Evolutionary conservation across 1,140 invertebrate species (phyloP).

Genomic region (Panagrolaimus sp.): DNA sequence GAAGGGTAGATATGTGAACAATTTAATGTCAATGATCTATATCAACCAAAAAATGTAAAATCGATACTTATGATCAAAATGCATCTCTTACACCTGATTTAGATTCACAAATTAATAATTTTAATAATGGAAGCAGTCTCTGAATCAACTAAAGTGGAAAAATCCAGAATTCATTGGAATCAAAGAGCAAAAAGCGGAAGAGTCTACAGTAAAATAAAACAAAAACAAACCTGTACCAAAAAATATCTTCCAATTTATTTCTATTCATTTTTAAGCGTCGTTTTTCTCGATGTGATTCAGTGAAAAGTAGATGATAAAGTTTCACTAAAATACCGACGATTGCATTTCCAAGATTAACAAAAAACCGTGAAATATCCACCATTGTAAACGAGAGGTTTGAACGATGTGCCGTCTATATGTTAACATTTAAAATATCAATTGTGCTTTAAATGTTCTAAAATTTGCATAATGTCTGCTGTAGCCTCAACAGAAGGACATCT

Average conservation of each 20-base stretch:
- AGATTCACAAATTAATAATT: constrained; percentile 14
- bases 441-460: too few species aligned
- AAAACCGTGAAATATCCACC: too few species aligned
- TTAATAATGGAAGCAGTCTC: constrained; percentile 27
- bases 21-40: constrained; percentile 26
- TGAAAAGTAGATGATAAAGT: background rate
- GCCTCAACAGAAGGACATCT: too few species aligned
- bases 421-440: too few species aligned
- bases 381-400: too few species aligned
- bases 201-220: too few species aligned
- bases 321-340: background rate
- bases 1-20: constrained; percentile 25
- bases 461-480: too few species aligned
- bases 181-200: too few species aligned
- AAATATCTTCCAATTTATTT: background rate
- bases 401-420: too few species aligned
- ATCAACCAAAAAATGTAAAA: constrained; percentile 16
- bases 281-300: background rate
- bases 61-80: background rate
- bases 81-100: too few species aligned
- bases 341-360: too few species aligned
- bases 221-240: background rate
- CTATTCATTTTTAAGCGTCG: background rate
- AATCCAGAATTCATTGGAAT: too few species aligned
- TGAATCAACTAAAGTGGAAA: constrained; percentile 26